Evolutionary conservation across 2,113 vertebrate species (phyloP).

Genomic region (Regulus satrapa): DNA sequence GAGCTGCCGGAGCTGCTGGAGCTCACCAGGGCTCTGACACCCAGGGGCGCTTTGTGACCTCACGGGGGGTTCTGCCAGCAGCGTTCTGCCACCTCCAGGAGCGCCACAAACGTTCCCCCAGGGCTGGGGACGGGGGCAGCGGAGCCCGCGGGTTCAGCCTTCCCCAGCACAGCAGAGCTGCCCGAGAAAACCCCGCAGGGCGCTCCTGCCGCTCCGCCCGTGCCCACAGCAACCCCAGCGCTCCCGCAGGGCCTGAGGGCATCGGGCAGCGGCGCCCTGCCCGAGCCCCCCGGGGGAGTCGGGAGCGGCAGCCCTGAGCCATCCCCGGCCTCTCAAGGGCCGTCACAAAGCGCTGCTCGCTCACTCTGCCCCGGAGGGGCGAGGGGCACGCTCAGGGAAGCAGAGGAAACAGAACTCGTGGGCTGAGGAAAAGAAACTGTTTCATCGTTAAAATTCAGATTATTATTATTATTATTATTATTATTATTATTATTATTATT

Average conservation of each 20-base stretch:
- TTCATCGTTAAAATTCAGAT: not conserved
- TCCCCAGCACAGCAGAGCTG: not conserved
- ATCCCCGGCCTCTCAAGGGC: no score
- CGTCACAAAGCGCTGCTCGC: not conserved
- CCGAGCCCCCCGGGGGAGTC: not conserved
- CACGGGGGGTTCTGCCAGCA: not conserved
- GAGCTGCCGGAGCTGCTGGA: no score
- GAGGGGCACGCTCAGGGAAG: not conserved
- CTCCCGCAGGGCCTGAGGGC: not conserved
- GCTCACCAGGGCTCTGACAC: no score
- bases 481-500: no score
- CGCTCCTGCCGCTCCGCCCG: no score
- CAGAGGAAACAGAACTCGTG: not conserved
- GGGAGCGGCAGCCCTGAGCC: not conserved
- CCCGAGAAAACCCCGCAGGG: not conserved
- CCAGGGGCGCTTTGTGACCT: not conserved
- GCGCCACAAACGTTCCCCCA: not conserved
- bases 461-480: no score
- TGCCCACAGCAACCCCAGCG: not conserved
- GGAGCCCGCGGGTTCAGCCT: not conserved
- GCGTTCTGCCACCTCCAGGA: not conserved
- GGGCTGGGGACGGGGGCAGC: not conserved
- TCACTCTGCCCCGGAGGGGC: not conserved
- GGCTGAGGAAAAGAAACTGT: not conserved
- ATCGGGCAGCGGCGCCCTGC: not conserved